These are phyloP conservation scores for Melozone crissalis DNA, from an alignment of 2,113 vertebrate genomes.

Conservation along the genomic window DNA sequence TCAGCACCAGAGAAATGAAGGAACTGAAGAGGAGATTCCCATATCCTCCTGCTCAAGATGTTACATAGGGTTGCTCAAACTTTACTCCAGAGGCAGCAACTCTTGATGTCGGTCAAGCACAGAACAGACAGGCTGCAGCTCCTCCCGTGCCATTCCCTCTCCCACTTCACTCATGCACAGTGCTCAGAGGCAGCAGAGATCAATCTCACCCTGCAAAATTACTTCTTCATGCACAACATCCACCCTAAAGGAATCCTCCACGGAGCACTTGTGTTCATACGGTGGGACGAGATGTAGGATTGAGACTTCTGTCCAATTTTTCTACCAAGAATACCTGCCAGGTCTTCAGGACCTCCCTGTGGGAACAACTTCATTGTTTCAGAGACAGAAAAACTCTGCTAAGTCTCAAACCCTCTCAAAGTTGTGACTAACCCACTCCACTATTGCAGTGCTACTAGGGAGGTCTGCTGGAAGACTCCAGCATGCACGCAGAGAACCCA, in stretches of 20 bases:
- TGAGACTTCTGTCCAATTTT: not conserved
- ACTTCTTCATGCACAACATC: not conserved
- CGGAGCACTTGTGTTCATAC: too few relatives aligned
- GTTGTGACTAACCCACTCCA: not conserved
- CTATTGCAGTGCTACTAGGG: not conserved
- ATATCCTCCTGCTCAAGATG: not conserved
- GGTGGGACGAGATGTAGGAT: not conserved
- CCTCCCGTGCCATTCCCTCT: not conserved
- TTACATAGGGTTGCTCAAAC: not conserved
- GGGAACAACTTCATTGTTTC: not conserved
- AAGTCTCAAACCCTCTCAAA: not conserved
- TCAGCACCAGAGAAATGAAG: not conserved
- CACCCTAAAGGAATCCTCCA: not conserved
- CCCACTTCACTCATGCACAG: not conserved
- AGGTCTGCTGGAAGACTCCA: not conserved
- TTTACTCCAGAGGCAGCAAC: not conserved
- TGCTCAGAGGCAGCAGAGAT: not conserved
- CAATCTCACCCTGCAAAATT: not conserved
- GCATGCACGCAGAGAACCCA: rapidly evolving
- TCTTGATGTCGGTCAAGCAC: not conserved
- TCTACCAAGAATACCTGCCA: not conserved
- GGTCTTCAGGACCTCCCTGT: not conserved
- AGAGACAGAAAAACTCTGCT: not conserved
- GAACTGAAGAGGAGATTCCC: not conserved
- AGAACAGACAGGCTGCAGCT: not conserved